phyloP scores from a whole-genome alignment of 2,797 vertebrate genomes.

The Tauraco hartlaubi region DNA sequence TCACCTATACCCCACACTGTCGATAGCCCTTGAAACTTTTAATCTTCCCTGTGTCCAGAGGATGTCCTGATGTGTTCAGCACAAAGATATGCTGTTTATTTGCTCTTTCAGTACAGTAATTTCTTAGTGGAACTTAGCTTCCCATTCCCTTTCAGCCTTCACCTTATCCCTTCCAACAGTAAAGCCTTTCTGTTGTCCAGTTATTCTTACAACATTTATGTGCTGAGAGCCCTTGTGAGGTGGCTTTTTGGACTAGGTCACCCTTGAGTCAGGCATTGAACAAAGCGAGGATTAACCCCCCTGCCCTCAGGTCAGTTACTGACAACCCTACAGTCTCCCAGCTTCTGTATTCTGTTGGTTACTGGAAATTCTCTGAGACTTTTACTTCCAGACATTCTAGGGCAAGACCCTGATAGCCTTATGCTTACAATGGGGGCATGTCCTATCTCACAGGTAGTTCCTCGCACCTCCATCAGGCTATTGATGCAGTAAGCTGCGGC shows the following conservation, averaged over 20 bases:
- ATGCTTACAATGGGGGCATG: not conserved
- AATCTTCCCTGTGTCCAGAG: not conserved
- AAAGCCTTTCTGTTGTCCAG: not conserved
- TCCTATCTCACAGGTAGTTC: not conserved
- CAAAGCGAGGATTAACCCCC: not conserved
- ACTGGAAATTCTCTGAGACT: not conserved
- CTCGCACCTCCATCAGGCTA: not conserved
- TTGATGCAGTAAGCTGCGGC: not conserved
- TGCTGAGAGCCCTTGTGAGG: not conserved
- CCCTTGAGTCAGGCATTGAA: not conserved
- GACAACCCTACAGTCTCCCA: rapidly evolving
- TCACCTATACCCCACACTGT: not conserved
- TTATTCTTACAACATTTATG: not conserved
- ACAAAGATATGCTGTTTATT: not conserved
- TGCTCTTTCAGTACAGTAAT: not conserved
- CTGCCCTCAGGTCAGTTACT: not conserved
- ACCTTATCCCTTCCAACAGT: not conserved
- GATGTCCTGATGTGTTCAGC: not conserved
- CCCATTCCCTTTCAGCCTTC: not conserved
- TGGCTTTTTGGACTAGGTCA: not conserved
- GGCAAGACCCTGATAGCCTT: not conserved
- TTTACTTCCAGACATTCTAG: not conserved
- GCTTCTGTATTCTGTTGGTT: not conserved
- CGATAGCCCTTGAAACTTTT: not conserved
- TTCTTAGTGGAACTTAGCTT: not conserved